These are phyloP conservation scores for Thereuonema tuberculata DNA, from an alignment of 1,140 invertebrate genomes.

Conservation along the genomic window DNA sequence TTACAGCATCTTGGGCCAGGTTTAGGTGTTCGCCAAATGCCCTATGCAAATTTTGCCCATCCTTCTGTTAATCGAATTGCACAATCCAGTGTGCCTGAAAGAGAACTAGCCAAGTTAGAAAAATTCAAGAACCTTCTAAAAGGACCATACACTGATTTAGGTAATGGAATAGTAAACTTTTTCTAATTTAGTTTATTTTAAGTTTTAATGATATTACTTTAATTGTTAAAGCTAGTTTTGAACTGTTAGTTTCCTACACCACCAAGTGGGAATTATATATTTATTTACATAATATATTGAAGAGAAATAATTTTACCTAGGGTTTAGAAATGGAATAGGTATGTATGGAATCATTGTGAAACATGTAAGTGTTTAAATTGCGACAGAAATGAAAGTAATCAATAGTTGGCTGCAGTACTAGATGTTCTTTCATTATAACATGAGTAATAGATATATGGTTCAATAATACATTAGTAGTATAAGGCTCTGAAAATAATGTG, in stretches of 20 bases:
- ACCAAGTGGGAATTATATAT: neutral
- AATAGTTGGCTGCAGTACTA: too few relatives aligned
- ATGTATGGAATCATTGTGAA: too few relatives aligned
- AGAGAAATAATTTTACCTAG: too few relatives aligned
- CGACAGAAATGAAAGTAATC: too few relatives aligned
- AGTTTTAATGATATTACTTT: neutral
- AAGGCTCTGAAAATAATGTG: too few relatives aligned
- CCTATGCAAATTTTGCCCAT: too few relatives aligned
- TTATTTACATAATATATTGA: neutral
- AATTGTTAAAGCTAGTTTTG: neutral
- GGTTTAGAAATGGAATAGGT: too few relatives aligned
- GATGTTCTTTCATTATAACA: too few relatives aligned
- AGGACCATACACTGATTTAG: slow-evolving; percentile 55
- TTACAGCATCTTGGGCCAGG: slow-evolving; percentile 26
- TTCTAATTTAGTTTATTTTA: neutral
- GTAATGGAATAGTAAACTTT: too few relatives aligned
- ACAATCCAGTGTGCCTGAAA: slow-evolving; percentile 26
- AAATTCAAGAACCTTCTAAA: slow-evolving; percentile 64
- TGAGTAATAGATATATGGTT: too few relatives aligned
- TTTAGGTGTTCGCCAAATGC: slow-evolving; percentile 30
- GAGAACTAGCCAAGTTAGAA: slow-evolving; percentile 62
- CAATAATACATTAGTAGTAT: too few relatives aligned
- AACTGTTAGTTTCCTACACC: neutral
- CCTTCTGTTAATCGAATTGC: slow-evolving; percentile 23
- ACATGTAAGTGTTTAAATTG: too few relatives aligned